Evolutionary conservation across 2,797 vertebrate genomes (phyloP).

Genomic region (Molossus alvarezi): DNA sequence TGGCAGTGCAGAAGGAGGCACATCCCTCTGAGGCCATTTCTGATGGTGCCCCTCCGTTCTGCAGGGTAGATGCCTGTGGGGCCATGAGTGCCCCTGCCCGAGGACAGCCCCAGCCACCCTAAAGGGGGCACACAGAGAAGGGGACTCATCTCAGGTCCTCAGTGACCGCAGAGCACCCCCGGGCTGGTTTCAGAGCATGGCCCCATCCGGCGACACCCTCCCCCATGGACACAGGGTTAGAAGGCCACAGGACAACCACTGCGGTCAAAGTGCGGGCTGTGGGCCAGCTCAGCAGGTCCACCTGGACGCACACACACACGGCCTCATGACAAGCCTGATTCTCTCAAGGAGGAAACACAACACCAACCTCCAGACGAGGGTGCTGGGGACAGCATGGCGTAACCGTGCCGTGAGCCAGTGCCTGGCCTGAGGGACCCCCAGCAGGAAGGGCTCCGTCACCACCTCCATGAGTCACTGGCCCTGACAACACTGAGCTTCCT

Average conservation of each 20-base stretch:
- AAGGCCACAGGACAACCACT: accelerated
- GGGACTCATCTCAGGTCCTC: no score
- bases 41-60: accelerated
- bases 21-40: not conserved
- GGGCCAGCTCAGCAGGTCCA: accelerated
- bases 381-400: not conserved
- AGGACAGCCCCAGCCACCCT: not conserved
- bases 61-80: not conserved
- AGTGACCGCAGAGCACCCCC: not conserved
- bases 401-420: accelerated
- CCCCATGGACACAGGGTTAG: not conserved
- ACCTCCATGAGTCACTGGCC: accelerated
- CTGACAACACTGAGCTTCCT: not conserved
- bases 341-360: not conserved
- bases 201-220: accelerated
- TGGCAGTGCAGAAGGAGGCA: not conserved
- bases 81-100: no score
- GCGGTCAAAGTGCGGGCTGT: accelerated
- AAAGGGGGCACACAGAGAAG: no score
- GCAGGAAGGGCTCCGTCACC: accelerated
- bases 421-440: accelerated
- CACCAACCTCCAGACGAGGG: accelerated
- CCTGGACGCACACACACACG: accelerated
- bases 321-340: not conserved
- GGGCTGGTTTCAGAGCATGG: not conserved